Conservation (phyloP, 2,888 invertebrate genomes). For the Chironomus riparius region DNA sequence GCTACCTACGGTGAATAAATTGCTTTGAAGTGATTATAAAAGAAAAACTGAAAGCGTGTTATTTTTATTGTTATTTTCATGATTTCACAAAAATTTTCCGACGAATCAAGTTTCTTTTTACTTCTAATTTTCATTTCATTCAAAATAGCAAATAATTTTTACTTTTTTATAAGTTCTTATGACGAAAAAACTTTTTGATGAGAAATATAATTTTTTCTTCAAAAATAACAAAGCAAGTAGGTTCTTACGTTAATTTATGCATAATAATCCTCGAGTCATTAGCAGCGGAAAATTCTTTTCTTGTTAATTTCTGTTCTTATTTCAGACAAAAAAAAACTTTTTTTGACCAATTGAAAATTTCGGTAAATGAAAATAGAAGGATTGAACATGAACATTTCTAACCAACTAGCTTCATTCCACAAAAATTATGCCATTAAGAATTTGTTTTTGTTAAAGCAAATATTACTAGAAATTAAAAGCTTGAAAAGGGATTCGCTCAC, state of each 20-base stretch:
- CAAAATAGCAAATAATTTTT: not conserved
- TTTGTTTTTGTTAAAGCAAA: too few species aligned
- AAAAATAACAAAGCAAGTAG: not conserved
- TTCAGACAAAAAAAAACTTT: not conserved
- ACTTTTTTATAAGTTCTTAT: not conserved
- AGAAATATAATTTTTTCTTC: not conserved
- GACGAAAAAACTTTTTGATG: not conserved
- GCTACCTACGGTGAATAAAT: not conserved
- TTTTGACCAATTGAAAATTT: not conserved
- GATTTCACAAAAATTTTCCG: not conserved
- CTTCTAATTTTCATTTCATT: not conserved
- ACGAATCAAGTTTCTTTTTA: not conserved
- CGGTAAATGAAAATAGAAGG: too few species aligned
- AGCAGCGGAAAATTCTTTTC: not conserved
- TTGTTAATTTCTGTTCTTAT: not conserved
- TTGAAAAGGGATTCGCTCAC: too few species aligned
- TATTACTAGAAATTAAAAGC: too few species aligned
- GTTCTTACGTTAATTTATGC: not conserved
- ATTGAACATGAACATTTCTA: too few species aligned
- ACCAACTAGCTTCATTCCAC: too few species aligned
- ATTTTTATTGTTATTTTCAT: not conserved
- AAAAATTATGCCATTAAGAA: too few species aligned
- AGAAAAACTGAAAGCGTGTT: not conserved
- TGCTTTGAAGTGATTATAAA: not conserved
- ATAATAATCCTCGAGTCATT: slow-evolving; percentile 3